phyloP scores from a whole-genome alignment of 2,797 vertebrate genomes.

The Megaceryle alcyon region DNA sequence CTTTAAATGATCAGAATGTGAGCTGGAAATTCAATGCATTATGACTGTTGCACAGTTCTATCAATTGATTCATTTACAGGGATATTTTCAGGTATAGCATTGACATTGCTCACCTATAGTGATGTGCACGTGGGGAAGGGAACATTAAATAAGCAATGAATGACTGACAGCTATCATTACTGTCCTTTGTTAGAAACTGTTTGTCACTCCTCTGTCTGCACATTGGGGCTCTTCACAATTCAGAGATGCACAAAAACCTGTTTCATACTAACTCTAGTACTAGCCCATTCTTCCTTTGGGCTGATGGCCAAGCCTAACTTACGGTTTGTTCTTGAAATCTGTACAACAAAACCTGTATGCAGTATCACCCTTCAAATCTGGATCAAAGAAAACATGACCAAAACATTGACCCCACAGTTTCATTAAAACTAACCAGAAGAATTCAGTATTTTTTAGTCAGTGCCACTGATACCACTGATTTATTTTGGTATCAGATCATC shows the following conservation, averaged over 20 bases:
- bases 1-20: not conserved
- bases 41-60: not conserved
- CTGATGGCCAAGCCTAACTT: not conserved
- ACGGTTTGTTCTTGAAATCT: not conserved
- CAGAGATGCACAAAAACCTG: not conserved
- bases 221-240: not conserved
- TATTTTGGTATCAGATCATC: not conserved
- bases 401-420: not conserved
- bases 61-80: not conserved
- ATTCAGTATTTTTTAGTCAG: not conserved
- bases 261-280: not conserved
- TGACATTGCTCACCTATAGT: not conserved
- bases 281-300: not conserved
- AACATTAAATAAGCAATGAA: not conserved
- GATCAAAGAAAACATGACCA: not conserved
- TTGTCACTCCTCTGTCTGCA: not conserved
- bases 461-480: not conserved
- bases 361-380: not conserved
- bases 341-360: not conserved
- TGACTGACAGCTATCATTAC: not conserved
- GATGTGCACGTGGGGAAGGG: not conserved
- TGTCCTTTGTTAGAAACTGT: not conserved
- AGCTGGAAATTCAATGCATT: not conserved
- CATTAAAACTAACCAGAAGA: not conserved
- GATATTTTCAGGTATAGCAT: not conserved